A percentile compares a stretch with the other conserved stretches of the same genome.
These are phyloP conservation scores for Psilanteris sp. DNA, from an alignment of 1,140 invertebrate species.

Conservation along the genomic window DNA sequence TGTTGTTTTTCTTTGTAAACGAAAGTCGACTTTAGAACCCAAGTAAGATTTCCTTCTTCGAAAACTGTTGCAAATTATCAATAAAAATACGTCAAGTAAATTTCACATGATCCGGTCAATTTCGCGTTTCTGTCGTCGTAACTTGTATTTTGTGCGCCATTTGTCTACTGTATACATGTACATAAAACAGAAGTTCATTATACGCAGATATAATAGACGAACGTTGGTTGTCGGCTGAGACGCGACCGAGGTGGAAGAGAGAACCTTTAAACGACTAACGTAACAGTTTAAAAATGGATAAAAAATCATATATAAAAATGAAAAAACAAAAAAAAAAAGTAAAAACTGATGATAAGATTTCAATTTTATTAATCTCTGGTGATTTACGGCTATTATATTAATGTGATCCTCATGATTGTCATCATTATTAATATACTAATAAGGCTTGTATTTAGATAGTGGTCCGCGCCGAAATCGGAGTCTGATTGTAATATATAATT, in stretches of 20 bases:
- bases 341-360: conserved; percentile 43
- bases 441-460: conserved; percentile 71
- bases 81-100: neutral
- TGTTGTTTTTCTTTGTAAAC: too few species aligned
- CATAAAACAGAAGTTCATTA: conserved; percentile 50
- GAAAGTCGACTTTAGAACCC: too few species aligned
- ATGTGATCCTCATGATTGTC: conserved; percentile 71
- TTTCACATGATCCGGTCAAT: conserved; percentile 3
- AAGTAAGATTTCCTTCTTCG: too few species aligned
- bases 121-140: conserved; percentile 10
- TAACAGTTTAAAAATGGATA: conserved; percentile 35
- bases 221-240: conserved; percentile 13
- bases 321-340: conserved; percentile 8
- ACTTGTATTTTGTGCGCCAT: conserved; percentile 41
- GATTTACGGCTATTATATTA: conserved; percentile 69
- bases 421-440: conserved; percentile 71
- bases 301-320: conserved; percentile 32
- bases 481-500: conserved; percentile 71
- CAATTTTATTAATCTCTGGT: conserved; percentile 61
- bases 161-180: conserved; percentile 66
- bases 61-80: too few species aligned
- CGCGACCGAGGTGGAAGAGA: conserved; percentile 47
- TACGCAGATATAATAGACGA: conserved; percentile 39
- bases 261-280: conserved; percentile 42
- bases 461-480: conserved; percentile 58